These are phyloP conservation scores for Podocnemis expansa DNA, from an alignment of 2,113 vertebrate species.

Conservation along the genomic window DNA sequence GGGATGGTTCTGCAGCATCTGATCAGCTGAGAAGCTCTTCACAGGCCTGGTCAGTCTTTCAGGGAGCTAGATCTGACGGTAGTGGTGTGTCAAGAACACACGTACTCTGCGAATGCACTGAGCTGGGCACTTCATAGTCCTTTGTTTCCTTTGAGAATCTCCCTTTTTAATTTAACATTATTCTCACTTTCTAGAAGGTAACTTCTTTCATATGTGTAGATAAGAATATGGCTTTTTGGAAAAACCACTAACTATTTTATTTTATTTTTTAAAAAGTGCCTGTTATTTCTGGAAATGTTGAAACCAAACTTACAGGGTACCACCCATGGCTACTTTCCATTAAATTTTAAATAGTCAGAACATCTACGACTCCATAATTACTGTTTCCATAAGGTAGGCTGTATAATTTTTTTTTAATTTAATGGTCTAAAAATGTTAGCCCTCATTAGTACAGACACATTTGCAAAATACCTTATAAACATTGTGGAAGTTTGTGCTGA, in stretches of 20 bases:
- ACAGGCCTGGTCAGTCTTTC: too few relatives aligned
- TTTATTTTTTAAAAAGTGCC: not conserved
- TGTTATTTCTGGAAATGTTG: not conserved
- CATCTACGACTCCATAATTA: not conserved
- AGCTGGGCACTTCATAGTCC: not conserved
- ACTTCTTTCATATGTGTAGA: accelerated
- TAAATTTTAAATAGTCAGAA: not conserved
- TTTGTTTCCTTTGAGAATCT: not conserved
- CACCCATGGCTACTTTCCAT: not conserved
- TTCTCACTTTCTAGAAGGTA: not conserved
- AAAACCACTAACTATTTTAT: not conserved
- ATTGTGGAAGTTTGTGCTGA: not conserved
- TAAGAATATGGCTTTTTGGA: not conserved
- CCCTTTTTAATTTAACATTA: not conserved
- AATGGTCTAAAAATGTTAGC: not conserved
- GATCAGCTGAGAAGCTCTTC: too few relatives aligned
- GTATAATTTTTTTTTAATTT: not conserved
- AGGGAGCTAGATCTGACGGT: too few relatives aligned
- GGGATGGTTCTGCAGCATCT: too few relatives aligned
- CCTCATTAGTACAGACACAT: not conserved
- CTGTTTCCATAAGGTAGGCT: not conserved
- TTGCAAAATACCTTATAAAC: slow-evolving; percentile 10
- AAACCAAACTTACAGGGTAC: not conserved
- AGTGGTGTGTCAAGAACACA: not conserved
- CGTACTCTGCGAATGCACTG: not conserved